A percentile compares a stretch with the other conserved stretches of the same genome.
Conservation (phyloP, 2,113 vertebrate genomes). For the Daboia siamensis region DNA sequence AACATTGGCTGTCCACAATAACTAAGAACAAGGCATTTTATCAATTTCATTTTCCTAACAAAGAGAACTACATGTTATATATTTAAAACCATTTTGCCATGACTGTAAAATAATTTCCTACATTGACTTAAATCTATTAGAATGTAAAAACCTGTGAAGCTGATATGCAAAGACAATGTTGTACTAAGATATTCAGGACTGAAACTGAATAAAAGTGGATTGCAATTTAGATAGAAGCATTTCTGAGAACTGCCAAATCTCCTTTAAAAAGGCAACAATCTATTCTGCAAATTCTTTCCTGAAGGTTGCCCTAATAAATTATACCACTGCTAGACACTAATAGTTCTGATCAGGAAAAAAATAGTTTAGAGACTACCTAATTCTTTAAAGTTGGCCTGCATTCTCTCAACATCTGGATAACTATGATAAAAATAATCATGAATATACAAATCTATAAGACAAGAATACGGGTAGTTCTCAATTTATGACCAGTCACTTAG, state of each 20-base stretch:
- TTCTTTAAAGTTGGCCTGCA: constrained; percentile 50
- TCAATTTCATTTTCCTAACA: not conserved
- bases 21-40: not conserved
- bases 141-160: not conserved
- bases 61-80: not conserved
- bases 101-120: not conserved
- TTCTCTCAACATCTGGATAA: constrained; percentile 51
- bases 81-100: not conserved
- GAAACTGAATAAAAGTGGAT: not conserved
- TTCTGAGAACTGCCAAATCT: not conserved
- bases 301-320: constrained; percentile 5
- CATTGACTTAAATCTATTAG: not conserved
- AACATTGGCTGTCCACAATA: not conserved
- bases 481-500: not conserved
- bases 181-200: not conserved
- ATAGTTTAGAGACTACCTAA: constrained; percentile 65
- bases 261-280: not conserved
- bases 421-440: constrained; percentile 45
- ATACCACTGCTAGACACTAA: constrained; percentile 18
- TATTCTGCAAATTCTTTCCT: not conserved
- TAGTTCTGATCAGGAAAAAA: constrained; percentile 59
- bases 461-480: not conserved
- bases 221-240: not conserved
- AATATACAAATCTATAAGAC: constrained; percentile 1
- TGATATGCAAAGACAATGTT: not conserved